Percentiles rank a stretch among this genome's conserved stretches.
Conservation (phyloP, 2,797 vertebrate genomes). For the Paratrypauchen microcephalus region DNA sequence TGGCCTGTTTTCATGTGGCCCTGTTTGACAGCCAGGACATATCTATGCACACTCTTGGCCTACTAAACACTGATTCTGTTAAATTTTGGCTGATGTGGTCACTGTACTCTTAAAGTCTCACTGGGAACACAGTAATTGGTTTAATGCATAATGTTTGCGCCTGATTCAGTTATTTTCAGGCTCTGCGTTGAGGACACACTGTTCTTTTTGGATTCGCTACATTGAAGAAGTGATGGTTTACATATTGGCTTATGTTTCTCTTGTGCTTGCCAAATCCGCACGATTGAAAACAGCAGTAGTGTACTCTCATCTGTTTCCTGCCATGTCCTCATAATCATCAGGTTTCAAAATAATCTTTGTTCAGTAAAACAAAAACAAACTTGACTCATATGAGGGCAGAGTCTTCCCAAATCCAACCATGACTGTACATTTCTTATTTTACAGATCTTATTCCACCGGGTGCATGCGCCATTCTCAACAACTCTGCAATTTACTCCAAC, state of each 20-base stretch:
- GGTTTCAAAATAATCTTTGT: conserved; percentile 7
- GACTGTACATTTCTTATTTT: not conserved
- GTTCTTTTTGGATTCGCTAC: conserved; percentile 16
- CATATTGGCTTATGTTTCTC: conserved; percentile 32
- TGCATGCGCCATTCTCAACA: conserved; percentile 80
- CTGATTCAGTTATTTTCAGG: not conserved
- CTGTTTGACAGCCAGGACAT: conserved; percentile 10
- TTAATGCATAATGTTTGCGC: not conserved
- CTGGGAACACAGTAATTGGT: not conserved
- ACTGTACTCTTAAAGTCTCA: conserved; percentile 6
- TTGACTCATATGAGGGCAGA: not conserved
- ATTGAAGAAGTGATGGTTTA: conserved; percentile 8
- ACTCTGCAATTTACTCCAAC: conserved; percentile 84
- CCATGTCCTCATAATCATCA: conserved; percentile 20
- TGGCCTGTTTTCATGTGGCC: conserved; percentile 40
- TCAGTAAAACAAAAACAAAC: not conserved
- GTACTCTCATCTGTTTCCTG: conserved; percentile 14
- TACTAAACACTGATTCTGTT: conserved; percentile 27
- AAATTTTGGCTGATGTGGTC: conserved; percentile 28
- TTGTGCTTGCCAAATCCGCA: conserved; percentile 16
- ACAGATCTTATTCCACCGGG: conserved; percentile 84
- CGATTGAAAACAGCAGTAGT: conserved; percentile 16
- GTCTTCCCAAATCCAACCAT: not conserved
- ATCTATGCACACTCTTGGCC: not conserved
- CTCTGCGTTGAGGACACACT: not conserved